phyloP scores from a whole-genome alignment of 2,797 vertebrate species.

The Poeciliopsis gracilis region DNA sequence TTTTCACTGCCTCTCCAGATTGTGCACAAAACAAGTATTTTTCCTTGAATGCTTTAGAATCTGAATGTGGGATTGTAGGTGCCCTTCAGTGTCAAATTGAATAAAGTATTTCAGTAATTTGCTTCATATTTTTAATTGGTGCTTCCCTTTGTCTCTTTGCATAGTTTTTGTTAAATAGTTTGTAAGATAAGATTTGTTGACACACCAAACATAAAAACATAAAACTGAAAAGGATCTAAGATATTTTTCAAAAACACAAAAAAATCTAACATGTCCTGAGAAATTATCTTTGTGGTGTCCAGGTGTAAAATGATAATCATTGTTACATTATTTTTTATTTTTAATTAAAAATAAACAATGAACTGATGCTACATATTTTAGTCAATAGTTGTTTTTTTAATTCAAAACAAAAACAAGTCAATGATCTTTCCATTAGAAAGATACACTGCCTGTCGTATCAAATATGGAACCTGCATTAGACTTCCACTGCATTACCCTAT shows the following conservation, averaged over 20 bases:
- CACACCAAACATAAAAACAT: neutral
- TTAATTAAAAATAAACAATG: neutral
- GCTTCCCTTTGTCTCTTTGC: neutral
- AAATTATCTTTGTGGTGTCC: neutral
- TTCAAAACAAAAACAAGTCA: neutral
- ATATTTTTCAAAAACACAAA: neutral
- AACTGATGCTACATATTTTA: neutral
- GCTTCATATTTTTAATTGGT: neutral
- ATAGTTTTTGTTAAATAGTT: neutral
- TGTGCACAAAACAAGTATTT: neutral
- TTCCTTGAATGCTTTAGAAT: neutral
- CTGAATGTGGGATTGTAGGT: neutral
- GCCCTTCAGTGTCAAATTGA: neutral
- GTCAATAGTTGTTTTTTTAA: neutral
- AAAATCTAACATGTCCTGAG: neutral
- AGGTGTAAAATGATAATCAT: neutral
- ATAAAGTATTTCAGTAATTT: neutral
- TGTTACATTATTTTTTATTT: neutral
- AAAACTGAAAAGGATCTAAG: neutral
- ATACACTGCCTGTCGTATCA: neutral
- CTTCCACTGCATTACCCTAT: slow-evolving; percentile 36
- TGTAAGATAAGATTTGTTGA: neutral
- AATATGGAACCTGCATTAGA: slow-evolving; percentile 11
- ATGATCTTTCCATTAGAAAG: neutral
- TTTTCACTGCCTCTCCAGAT: neutral